phyloP scores from a whole-genome alignment of 2,888 invertebrate genomes.

The Hirtodrosophila confusa region DNA sequence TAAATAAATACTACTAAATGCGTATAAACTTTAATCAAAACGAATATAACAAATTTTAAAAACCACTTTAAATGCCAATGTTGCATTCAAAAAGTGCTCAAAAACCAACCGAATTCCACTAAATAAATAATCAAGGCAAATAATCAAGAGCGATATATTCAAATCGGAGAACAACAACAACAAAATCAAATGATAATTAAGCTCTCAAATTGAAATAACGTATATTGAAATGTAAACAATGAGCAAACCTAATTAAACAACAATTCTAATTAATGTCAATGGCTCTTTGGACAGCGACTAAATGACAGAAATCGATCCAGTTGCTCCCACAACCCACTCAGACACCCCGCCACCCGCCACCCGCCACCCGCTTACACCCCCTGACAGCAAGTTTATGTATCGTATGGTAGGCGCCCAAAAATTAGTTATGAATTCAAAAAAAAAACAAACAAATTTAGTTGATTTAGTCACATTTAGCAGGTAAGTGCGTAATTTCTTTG shows the following conservation, averaged over 20 bases:
- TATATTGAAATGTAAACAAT: constrained; percentile 37
- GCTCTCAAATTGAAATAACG: constrained; percentile 37
- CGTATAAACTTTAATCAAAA: constrained; percentile 39
- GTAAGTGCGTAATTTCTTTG: constrained; percentile 58
- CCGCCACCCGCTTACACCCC: too few relatives aligned
- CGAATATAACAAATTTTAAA: constrained; percentile 14
- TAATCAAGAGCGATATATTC: constrained; percentile 38
- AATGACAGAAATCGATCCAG: constrained; percentile 23
- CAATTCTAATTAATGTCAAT: constrained; percentile 44
- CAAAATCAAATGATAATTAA: constrained; percentile 47
- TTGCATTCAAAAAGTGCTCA: constrained; percentile 5
- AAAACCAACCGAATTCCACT: constrained; percentile 21
- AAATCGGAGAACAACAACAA: constrained; percentile 19
- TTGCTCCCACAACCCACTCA: neutral
- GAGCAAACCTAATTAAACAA: constrained; percentile 46
- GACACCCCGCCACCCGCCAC: neutral
- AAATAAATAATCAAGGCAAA: constrained; percentile 52
- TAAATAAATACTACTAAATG: constrained; percentile 17
- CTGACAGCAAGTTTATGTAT: constrained; percentile 9
- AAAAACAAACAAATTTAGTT: constrained; percentile 32
- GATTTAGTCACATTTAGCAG: constrained; percentile 54
- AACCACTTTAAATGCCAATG: constrained; percentile 26
- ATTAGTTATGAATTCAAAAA: constrained; percentile 39
- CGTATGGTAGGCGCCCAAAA: constrained; percentile 21
- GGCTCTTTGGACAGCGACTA: constrained; percentile 38